Evolutionary conservation across 2,113 vertebrate species (phyloP), one percentile per base, ranked within the genome.

Genomic region (Aepyceros melampus): DNA sequence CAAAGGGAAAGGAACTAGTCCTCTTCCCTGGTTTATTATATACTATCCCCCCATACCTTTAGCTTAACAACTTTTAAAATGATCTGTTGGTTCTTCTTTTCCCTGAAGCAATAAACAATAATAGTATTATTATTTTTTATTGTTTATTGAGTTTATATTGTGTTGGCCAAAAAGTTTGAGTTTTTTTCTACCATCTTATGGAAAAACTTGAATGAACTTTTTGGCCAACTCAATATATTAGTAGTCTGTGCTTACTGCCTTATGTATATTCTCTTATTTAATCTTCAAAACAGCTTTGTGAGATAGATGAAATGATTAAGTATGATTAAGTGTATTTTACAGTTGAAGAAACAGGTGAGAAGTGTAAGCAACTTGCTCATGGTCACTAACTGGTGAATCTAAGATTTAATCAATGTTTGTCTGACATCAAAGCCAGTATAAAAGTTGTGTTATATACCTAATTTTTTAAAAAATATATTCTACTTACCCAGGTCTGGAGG

Each of bases 331-430:
- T 67, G 7, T 89, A 56, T 55, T 64, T 94, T 94, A 82, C n/a
- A 86, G 67, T 49, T 89, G 23, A 94, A 36, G 56, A 94, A 88
- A 92, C 27, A 92, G 27, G 17, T 31, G n/a, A 76, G 47, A 23
- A 23, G 11, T 45, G 94, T 76, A 94, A 97, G 19, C 45, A 89
- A 76, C 8, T 96, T 92, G 19, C 49, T 94, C 15, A 47, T 94
- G 62, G 40, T 78, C 62, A 76, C 5, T 91, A 79, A 60, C 33
- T 79, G 55, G 36, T 78, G 31, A 87, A 90, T 78, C 16, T 40
- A 79, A 96, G 43, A 87, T 60, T 89, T 86, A 87, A 21, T 97
- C 55, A 49, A 83, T 88, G 13, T 88, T 97, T 95, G 25, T 45
- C 33, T 40, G 21, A 87, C 14, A 85, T 25, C 9, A 56, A 55